A percentile compares a stretch with the other conserved stretches of the same genome.
These are phyloP conservation scores for Patella depressa DNA, from an alignment of 2,888 invertebrate species.

Conservation along the genomic window DNA sequence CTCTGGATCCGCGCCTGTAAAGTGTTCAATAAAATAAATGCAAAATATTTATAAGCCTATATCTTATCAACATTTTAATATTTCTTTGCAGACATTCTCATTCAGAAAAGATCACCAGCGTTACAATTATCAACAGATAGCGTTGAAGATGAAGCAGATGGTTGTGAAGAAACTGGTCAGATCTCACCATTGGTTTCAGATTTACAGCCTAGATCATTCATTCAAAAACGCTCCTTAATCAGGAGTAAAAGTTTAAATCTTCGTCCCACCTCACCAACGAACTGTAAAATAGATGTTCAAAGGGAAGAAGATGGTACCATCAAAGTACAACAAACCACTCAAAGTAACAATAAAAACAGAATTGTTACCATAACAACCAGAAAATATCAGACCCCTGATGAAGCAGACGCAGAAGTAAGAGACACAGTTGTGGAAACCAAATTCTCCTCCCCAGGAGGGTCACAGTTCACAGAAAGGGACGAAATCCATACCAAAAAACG, in stretches of 20 bases:
- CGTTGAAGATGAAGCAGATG: not conserved
- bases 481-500: conserved; percentile 53
- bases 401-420: conserved; percentile 51
- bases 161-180: not conserved
- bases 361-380: conserved; percentile 54
- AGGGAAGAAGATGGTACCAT: conserved; percentile 57
- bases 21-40: too few relatives aligned
- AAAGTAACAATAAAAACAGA: conserved; percentile 48
- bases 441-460: conserved; percentile 51
- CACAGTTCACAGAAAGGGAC: conserved; percentile 51
- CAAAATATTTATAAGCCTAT: too few relatives aligned
- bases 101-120: too few relatives aligned
- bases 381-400: conserved; percentile 50
- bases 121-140: not conserved
- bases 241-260: conserved; percentile 11
- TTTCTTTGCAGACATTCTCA: too few relatives aligned
- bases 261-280: not conserved
- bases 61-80: too few relatives aligned
- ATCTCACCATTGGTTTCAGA: not conserved
- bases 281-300: conserved; percentile 48
- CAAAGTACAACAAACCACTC: conserved; percentile 49
- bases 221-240: conserved; percentile 2
- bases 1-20: too few relatives aligned
- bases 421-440: conserved; percentile 56
- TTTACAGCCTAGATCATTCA: not conserved